Evolutionary conservation across 2,797 vertebrate species (phyloP), one percentile per base, ranked within the genome.

Genomic region (Apogon talboti): DNA sequence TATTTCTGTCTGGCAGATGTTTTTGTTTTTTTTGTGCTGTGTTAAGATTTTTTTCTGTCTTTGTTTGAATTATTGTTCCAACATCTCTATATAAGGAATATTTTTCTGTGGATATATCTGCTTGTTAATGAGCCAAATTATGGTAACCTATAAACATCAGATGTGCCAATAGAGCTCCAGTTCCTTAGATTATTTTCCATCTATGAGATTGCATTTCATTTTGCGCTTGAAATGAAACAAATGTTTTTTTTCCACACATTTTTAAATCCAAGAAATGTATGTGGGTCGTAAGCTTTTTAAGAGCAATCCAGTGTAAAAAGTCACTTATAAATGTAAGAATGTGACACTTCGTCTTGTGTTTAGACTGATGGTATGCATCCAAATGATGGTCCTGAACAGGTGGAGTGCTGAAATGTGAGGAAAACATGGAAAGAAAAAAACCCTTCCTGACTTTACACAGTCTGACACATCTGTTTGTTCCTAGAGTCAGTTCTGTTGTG

Each of bases 51-150:
- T 15, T 76, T 41, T 52, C 16, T 51, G 13, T 67, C 37, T 41
- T n/a, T 14, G 4, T 43, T 5, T 44, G 67, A 74, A 43, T 79
- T 66, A 63, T 38, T 62, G 38, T 58, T 66, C 10, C 12, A 13
- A 66, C 13, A 50, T 11, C 18, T 48, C 12, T 19, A 58, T 75
- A 65, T 33, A 41, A 40, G 28, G 28, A 42, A 56, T 71, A 59
- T 46, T 72, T 72, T 67, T 60, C 38, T 64, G 45, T 43, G 47
- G 51, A 43, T 14, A 61, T n/a, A 47, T 62, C 56, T 52, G 43
- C 13, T 30, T 58, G 42, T 58, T 76, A 83, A 71, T 80, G 53
- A 81, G 53, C 56, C 40, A 71, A 18, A 77, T 80, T 47, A 68
- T 21, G 6, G 35, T 2, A 62, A 56, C n/a, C 66, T 71, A 74